Conservation (phyloP, 2,888 invertebrate genomes). For the Agrotis clavis region DNA sequence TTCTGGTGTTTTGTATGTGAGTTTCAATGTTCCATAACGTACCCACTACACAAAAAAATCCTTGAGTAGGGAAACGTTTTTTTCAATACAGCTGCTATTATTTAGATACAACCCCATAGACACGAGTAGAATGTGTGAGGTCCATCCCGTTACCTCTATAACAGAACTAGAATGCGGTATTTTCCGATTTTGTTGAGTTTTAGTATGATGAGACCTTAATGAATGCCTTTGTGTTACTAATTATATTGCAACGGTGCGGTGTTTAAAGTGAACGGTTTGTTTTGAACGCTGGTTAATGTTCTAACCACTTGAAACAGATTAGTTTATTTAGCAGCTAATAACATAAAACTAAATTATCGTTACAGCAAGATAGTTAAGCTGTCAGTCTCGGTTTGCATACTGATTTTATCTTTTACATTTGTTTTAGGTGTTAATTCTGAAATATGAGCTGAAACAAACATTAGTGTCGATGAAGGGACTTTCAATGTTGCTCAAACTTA, state of each 20-base stretch:
- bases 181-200: conserved; percentile 36
- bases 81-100: no score
- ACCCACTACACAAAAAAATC: no score
- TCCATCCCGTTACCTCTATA: conserved; percentile 10
- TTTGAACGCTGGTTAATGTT: conserved; percentile 26
- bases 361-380: conserved; percentile 2
- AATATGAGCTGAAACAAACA: background rate
- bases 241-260: conserved; percentile 15
- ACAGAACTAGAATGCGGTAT: background rate
- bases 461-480: background rate
- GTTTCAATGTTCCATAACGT: no score
- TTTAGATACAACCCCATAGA: no score
- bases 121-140: background rate
- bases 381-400: conserved; percentile 2
- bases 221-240: conserved; percentile 35
- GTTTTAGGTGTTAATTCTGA: background rate
- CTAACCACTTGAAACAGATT: conserved; percentile 21
- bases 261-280: conserved; percentile 2
- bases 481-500: no score
- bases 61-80: no score
- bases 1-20: no score
- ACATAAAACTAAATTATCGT: conserved; percentile 15
- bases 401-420: background rate
- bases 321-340: conserved; percentile 32
- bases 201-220: conserved; percentile 23